Evolutionary conservation across 1,140 invertebrate genomes (phyloP), one percentile per base, ranked within the genome.

Genomic region (Centruroides sculpturatus): DNA sequence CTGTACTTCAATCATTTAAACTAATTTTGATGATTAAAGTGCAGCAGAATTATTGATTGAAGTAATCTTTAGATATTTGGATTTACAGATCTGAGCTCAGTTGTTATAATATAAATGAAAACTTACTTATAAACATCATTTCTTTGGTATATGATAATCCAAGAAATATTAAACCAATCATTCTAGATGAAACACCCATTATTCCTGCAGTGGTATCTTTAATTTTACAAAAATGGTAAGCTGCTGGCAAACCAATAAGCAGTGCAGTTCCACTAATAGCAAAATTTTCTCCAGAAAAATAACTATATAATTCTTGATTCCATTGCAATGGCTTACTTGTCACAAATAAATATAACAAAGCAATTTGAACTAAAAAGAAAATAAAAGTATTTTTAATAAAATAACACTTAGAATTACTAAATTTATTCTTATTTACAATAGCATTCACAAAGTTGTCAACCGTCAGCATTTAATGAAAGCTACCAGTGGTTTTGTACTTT

Each of bases 231-330:
- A 57, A 59, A 9, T 49, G 59, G 35, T 68, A 67, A 7, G 69
- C 46, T 2, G 74, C 9, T 46, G 76, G 74, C 52, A 74, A 66
- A 10, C 69, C 61, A 13, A 71, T 59, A 1, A 77, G 56, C 7
- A 79, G 66, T 7, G 69, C 64, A 34, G 73, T 34, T 35, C 73
- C 75, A 55, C 71, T 67, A 1, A 77, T 56, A 36, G 69, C 71
- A 63, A 73, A 74, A 58, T 76, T 73, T 12, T 71, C 53, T 8
- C 71, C 75, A 64, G 71, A 74, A 56, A 71, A 77, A 56, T 71
- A 71, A 3, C 71, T 73, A 64, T 73, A 77, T 5, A 64, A 69
- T n/a, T 68, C 66, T 59, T 71, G 70, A 12, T 66, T 66, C 75
- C 77, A 78, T 13, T 60, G 36, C 48, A 75, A 41, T 8, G 41